Percentiles rank a stretch among this genome's conserved stretches.
Conservation (phyloP, 1,140 invertebrate species). For the Agraylea sexmaculata region DNA sequence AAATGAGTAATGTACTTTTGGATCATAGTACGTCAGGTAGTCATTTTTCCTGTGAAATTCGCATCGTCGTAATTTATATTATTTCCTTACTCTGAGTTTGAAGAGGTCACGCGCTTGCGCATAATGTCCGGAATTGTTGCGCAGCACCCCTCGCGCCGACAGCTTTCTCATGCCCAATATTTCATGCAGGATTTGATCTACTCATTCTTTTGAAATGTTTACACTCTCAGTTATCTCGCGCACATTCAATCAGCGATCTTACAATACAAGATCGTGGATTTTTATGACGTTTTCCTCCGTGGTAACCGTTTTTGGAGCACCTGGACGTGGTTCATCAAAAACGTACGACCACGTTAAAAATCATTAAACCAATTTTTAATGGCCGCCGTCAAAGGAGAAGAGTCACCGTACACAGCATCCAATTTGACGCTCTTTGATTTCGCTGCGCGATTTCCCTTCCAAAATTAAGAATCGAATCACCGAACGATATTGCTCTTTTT, state of each 20-base stretch:
- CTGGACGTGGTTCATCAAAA: too few relatives aligned
- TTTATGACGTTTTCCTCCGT: conserved; percentile 18
- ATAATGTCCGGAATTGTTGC: conserved; percentile 27
- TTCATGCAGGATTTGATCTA: conserved; percentile 24
- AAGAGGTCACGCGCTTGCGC: conserved; percentile 21
- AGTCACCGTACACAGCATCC: conserved; percentile 19
- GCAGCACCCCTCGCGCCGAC: conserved; percentile 23
- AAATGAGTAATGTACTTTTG: too few relatives aligned
- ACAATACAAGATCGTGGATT: conserved; percentile 22
- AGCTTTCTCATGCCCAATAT: too few relatives aligned
- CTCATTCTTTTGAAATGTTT: conserved; percentile 21
- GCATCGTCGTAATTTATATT: too few relatives aligned
- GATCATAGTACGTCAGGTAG: too few relatives aligned
- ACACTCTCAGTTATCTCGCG: conserved; percentile 18
- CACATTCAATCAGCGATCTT: conserved; percentile 23
- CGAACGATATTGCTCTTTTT: conserved; percentile 18
- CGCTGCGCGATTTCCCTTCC: conserved; percentile 16
- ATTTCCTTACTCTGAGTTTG: too few relatives aligned
- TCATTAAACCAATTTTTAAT: conserved; percentile 24
- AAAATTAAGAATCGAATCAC: conserved; percentile 20
- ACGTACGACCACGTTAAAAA: conserved; percentile 25
- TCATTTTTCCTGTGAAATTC: too few relatives aligned
- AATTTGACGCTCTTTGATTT: conserved; percentile 15
- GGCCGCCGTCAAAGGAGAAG: conserved; percentile 23
- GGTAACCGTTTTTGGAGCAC: conserved; percentile 20